Evolutionary conservation across 92 coral and sea anemone genomes (phyloP), one percentile per base, ranked within the genome.

Genomic region (Actinostola sp.): DNA sequence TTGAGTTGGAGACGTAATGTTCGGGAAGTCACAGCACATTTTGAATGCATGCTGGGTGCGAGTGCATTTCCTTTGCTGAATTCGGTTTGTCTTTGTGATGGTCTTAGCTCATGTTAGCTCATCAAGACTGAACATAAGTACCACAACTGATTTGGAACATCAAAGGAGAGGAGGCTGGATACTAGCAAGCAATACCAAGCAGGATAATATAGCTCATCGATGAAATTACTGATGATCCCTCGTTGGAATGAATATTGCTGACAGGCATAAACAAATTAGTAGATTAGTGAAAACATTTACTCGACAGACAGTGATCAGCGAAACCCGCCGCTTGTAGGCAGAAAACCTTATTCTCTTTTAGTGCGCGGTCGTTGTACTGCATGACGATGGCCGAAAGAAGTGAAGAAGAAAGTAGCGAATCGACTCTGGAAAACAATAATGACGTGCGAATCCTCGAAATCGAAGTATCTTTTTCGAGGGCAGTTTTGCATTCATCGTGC

Each of bases 391-490:
- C 66, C 49, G 81, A 33, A 42, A 25, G 66, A 28, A 42, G 23
- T 35, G 79, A 42, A 21, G 80, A 58, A 28, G 75, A 34, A 11
- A 53, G 21, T 25, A 53, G 59, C 17, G 51, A 16, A 8, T 25
- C 48, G 29, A 53, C 29, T 31, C 30, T 20, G 12, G 28, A 28
- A 11, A 62, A n/a, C 59, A 53, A 56, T 51, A 38, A 61, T 7
- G 56, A 67, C 11, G 55, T 12, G 17, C 56, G 61, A 24, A 10
- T 17, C 20, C 53, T 33, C 26, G 86, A 70, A 59, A 67, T 89
- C 24, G 93, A 89, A 42, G 79, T 76, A 6, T 74, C 76, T 36
- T 81, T 70, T 29, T 89, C 93, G 13, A 78, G 81, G 49, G 66
- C 73, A 16, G 79, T 81, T 10, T 80, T 71, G 17, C 67, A 75